Evolutionary conservation across 2,113 vertebrate species (phyloP), one percentile per base, ranked within the genome.

Genomic region (Percina caprodes): DNA sequence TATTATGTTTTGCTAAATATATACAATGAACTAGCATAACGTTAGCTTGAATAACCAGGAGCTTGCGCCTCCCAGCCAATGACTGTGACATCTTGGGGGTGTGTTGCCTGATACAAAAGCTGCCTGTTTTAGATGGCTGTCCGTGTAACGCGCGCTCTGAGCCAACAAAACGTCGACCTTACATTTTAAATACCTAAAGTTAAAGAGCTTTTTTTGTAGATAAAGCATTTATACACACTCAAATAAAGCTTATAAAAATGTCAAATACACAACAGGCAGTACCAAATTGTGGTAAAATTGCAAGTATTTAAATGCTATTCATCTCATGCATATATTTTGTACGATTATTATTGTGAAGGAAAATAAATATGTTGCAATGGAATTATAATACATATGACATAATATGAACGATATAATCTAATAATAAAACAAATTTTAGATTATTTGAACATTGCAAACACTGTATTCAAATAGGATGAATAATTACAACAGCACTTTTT

Each of bases 41-140:
- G 39, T 42, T 42, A 80, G 84, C 84, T 68, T 71, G 66, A 82
- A 73, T 74, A 86, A 80, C 59, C 56, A 69, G 75, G 68, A 82
- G 84, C 76, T 24, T 69, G 73, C 84, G 69, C 77, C 90, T 89
- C 58, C 39, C 52, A 84, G 76, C 60, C 84, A 56, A n/a, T 71
- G 76, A 59, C 84, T 79, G 77, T 92, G 88, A 91, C 88, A 91
- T 92, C 71, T 93, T 86, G 88, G 91, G 93, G 93, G 94, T 92
- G 94, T 94, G 95, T 95, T 92, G 83, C 91, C 80, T 91, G 75
- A 87, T 91, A 93, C 93, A 94, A 94, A 94, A 94, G 88, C 90
- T 84, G 91, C 70, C 90, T 94, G 88, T 94, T 80, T 92, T 90
- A 84, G 59, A 93, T 86, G 90, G 89, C 88, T 86, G 92, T 89